Base-by-base conservation (phyloP, 2,113 vertebrate species). In the Cynoglossus semilaevis region DNA sequence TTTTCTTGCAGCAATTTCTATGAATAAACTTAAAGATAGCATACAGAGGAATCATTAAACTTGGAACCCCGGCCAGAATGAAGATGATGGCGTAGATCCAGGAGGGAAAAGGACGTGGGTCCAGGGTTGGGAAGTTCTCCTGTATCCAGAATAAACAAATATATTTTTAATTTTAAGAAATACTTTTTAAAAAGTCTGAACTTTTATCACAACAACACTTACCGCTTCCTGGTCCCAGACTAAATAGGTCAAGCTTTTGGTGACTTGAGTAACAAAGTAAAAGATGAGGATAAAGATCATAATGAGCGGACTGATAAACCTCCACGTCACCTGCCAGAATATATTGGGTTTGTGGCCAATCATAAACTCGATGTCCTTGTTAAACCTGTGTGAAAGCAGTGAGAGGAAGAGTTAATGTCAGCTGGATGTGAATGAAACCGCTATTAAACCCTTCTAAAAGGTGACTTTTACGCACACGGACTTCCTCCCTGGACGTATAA, bases 271-370 rank as follows among this genome's bases (percentile, higher is more conserved):
- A 58, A 94, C 91, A 18, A 98, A 90, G 86, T 93, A 98, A 82
- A 94, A 95, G 0, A 98, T 1, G 65, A 98, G 88, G 77, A 99
- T 96, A 64, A 93, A 18, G 60, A 96, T 38, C 92, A 99, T 96
- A 40, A 98, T 90, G 57, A 97, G 72, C 0, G 96, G 96, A 59
- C 96, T 99, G 58, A 98, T 0, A 16, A 93, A 16, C 53, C 96
- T 91, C 96, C 96, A 99, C 0, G 90, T 93, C 45, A 69, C 47
- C 72, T 98, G 96, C 96, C 96, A 99, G 91, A 99, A 98, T 49
- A 98, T 84, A 60, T 96, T 98, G 16, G 96, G 96, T 67, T 95
- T 96, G 85, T 98, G 95, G 55, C 96, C 96, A 1, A 92, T 83
- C 96, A 99, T 99, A 72, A 96, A 98, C 78, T 96, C 76, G 1